These are phyloP conservation scores for Phaonia tiefii DNA, from an alignment of 2,888 invertebrate species.

Conservation along the genomic window DNA sequence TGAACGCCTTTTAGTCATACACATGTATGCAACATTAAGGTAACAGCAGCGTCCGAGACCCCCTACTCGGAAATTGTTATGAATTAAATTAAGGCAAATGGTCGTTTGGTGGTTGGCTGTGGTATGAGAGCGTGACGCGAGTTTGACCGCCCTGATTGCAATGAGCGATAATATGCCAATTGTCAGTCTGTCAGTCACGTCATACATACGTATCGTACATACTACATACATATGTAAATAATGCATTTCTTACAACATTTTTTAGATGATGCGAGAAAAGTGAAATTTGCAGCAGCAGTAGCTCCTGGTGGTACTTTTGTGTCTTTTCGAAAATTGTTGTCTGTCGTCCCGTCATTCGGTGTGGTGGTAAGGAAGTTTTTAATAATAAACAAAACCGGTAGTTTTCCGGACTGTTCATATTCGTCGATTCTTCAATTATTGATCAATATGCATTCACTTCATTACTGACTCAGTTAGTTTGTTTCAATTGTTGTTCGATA, in stretches of 20 bases:
- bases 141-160: slow-evolving; percentile 61
- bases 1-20: slow-evolving; percentile 50
- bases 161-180: slow-evolving; percentile 63
- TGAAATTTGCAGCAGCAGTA: slow-evolving; percentile 56
- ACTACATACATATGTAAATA: slow-evolving; percentile 51
- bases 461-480: slow-evolving; percentile 38
- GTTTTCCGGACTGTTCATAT: slow-evolving; percentile 1
- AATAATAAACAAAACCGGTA: slow-evolving; percentile 19
- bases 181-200: slow-evolving; percentile 50
- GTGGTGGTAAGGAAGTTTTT: neutral
- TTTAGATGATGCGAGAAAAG: slow-evolving; percentile 28
- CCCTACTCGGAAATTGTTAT: slow-evolving; percentile 8
- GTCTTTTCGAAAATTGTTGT: slow-evolving; percentile 1
- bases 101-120: slow-evolving; percentile 15
- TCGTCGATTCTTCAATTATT: slow-evolving; percentile 25
- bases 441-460: slow-evolving; percentile 41
- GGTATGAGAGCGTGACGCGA: neutral
- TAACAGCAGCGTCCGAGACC: neutral
- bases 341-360: neutral
- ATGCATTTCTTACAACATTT: slow-evolving; percentile 6
- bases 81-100: slow-evolving; percentile 12
- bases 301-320: slow-evolving; percentile 2
- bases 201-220: too few relatives aligned
- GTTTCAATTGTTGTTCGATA: slow-evolving; percentile 20
- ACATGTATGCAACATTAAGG: slow-evolving; percentile 23